Evolutionary conservation across 35 echinoderm and acorn worm species (phyloP).

Genomic region (Apostichopus parvimensis): DNA sequence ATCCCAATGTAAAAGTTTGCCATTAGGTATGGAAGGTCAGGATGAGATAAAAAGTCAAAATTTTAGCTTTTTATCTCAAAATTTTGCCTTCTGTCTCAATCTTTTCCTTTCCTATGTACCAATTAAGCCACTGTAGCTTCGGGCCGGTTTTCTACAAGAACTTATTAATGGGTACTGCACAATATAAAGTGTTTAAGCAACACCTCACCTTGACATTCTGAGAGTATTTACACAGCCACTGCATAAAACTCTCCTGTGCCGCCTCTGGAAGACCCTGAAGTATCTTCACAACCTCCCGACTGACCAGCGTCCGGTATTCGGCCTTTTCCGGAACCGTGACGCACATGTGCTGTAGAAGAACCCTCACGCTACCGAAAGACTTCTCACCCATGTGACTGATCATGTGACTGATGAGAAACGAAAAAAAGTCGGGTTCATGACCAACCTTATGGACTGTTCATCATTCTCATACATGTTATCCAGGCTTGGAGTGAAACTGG

Average conservation of each 20-base stretch:
- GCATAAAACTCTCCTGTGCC: conserved; percentile 68
- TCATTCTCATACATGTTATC: background rate
- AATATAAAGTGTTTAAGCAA: too few species aligned
- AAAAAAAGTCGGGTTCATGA: background rate
- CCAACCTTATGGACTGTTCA: too few species aligned
- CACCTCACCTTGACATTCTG: conserved; percentile 79
- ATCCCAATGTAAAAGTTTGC: too few species aligned
- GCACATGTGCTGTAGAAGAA: conserved; percentile 87
- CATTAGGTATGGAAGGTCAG: too few species aligned
- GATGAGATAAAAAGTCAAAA: too few species aligned
- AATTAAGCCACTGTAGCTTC: too few species aligned
- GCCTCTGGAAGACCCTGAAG: conserved; percentile 55
- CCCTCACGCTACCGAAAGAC: conserved; percentile 43
- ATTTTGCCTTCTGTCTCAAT: too few species aligned
- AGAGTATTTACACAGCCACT: conserved; percentile 92
- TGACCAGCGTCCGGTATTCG: conserved; percentile 71
- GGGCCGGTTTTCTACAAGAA: too few species aligned
- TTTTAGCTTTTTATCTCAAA: too few species aligned
- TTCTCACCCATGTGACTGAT: conserved; percentile 52
- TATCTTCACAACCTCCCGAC: conserved; percentile 53
- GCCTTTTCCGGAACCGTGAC: conserved; percentile 89
- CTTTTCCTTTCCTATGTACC: too few species aligned
- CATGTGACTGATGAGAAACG: conserved; percentile 60
- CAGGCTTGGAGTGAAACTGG: background rate
- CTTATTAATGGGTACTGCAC: too few species aligned